Evolutionary conservation across 2,113 vertebrate species (phyloP).

Genomic region (Colistium nudipinnis): DNA sequence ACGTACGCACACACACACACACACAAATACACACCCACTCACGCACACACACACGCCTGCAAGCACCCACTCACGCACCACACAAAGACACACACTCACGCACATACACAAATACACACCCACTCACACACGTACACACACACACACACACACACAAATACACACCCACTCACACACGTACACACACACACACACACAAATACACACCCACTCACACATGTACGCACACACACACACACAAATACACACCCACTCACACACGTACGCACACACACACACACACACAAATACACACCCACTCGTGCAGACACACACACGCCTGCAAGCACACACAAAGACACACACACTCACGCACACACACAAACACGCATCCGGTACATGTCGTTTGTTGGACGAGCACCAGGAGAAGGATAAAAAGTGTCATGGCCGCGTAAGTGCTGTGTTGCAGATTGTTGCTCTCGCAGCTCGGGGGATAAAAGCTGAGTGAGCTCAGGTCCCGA

Average conservation of each 20-base stretch:
- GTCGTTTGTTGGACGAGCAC: conserved; percentile 49
- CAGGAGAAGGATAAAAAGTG: conserved; percentile 49
- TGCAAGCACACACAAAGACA: conserved; percentile 1
- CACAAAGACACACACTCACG: background rate
- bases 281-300: too few species aligned
- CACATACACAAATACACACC: too few species aligned
- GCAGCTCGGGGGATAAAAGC: conserved; percentile 65
- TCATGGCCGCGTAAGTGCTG: conserved; percentile 59
- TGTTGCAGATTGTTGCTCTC: conserved; percentile 49
- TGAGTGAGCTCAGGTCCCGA: conserved; percentile 64
- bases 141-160: too few species aligned
- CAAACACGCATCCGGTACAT: conserved; percentile 34
- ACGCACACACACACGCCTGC: conserved; percentile 9
- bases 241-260: too few species aligned
- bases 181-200: too few species aligned
- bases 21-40: background rate
- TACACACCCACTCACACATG: too few species aligned
- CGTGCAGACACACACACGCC: conserved; percentile 8
- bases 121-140: too few species aligned
- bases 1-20: too few species aligned
- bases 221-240: background rate
- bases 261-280: too few species aligned
- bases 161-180: too few species aligned
- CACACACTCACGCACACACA: background rate
- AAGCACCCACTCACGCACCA: conserved; percentile 54